Conservation (phyloP, 2,797 vertebrate genomes). For the Tinamus major region DNA sequence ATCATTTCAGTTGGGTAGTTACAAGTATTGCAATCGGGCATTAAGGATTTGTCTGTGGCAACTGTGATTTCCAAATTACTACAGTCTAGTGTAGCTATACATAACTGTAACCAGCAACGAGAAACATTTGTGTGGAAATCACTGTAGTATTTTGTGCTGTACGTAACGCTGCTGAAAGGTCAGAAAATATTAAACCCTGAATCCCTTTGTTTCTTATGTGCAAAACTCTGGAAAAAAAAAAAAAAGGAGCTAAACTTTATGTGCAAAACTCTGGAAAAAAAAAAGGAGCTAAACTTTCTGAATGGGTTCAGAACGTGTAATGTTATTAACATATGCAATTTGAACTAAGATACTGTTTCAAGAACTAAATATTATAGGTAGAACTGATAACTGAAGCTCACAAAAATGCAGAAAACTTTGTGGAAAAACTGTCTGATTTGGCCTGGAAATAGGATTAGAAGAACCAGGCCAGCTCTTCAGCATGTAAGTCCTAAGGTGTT, state of each 20-base stretch:
- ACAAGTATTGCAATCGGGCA: accelerated
- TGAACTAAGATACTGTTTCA: too few species aligned
- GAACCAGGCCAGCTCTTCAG: background rate
- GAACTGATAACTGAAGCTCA: too few species aligned
- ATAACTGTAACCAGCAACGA: background rate
- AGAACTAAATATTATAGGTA: too few species aligned
- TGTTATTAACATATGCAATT: too few species aligned
- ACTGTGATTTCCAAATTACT: background rate
- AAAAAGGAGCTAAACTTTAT: background rate
- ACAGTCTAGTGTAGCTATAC: background rate
- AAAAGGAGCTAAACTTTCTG: background rate
- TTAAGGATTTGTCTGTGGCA: background rate
- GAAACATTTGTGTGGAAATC: background rate
- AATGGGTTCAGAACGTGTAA: too few species aligned
- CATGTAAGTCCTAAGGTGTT: background rate
- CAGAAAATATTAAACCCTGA: background rate
- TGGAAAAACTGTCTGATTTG: background rate
- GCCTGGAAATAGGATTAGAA: background rate
- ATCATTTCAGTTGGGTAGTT: background rate
- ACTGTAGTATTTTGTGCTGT: background rate
- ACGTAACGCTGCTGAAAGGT: background rate
- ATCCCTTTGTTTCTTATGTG: accelerated
- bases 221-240: background rate
- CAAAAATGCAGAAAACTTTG: too few species aligned
- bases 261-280: background rate